Base-by-base conservation (phyloP, 2,797 vertebrate genomes). In the Galago senegalensis region DNA sequence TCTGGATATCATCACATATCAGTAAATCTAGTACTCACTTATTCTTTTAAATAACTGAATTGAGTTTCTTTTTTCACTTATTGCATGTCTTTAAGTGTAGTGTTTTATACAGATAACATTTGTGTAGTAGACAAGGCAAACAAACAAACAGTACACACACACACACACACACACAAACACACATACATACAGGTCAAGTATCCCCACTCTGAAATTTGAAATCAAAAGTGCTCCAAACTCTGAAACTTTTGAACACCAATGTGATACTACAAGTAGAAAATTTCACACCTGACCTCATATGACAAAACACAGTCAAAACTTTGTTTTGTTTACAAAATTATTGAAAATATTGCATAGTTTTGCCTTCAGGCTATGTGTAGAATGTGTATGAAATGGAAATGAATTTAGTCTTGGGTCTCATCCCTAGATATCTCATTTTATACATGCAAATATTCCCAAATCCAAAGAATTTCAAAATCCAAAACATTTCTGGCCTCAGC, bases 1-100 rank as follows among this genome's bases (percentile, higher is more conserved):
- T n/a, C 72, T 37, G 34, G 37, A 27, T 70, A 77, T 61, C 29
- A 23, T 58, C 49, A 37, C 58, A 2, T 67, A 49, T 60, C 12
- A 91, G 67, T n/a, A 80, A 76, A 37, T 88, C 46, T 93, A 34
- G 53, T 84, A 25, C 80, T 79, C 72, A 46, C 60, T 95, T 25
- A n/a, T 16, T 79, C 49, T 88, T 95, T 93, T 80, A n/a, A 69
- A 88, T 14, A 80, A n/a, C 23, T 91, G 31, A 73, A 37, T 73
- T 88, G 27, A 91, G 46, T 92, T 76, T 89, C 58, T 70, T 88
- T 77, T 65, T 88, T 53, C 21, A 77, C 40, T 77, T 77, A 46
- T 43, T 92, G 13, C 37, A 53, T 60, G 21, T 82, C 95, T 67
- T 69, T 18, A 81, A 87, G 67, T 67, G 10, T 85, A 21, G 31